A percentile compares a stretch with the other conserved stretches of the same genome.
Conservation (phyloP, 2,113 vertebrate genomes). For the Arenaria interpres region DNA sequence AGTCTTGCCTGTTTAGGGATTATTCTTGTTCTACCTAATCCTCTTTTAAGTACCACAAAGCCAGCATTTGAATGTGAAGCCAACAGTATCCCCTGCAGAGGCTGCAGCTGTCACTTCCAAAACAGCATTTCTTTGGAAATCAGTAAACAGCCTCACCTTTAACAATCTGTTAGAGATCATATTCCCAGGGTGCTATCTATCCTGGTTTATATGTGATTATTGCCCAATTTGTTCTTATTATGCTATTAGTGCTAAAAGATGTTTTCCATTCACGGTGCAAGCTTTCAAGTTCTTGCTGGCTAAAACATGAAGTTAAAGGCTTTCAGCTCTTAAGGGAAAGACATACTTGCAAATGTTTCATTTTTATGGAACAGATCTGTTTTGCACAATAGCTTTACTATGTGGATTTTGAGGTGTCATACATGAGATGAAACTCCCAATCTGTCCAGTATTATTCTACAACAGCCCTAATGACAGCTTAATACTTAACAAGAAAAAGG, state of each 20-base stretch:
- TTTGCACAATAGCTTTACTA: background rate
- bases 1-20: background rate
- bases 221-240: conserved; percentile 60
- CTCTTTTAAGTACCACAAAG: background rate
- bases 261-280: conserved; percentile 38
- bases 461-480: background rate
- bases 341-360: background rate
- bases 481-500: background rate
- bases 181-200: background rate
- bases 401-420: background rate
- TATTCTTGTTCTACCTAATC: conserved; percentile 2
- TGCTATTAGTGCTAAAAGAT: conserved; percentile 51
- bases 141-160: conserved; percentile 44
- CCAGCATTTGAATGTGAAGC: background rate
- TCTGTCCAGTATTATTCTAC: background rate
- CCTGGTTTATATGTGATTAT: conserved; percentile 13
- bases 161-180: background rate
- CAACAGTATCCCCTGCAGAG: conserved; percentile 46
- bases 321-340: conserved; percentile 6
- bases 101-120: conserved; percentile 31
- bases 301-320: conserved; percentile 21
- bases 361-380: background rate
- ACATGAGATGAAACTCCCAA: background rate
- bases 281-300: background rate
- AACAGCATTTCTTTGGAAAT: conserved; percentile 2